phyloP scores from a whole-genome alignment of 2,113 vertebrate species.

The Cyphotilapia sp. region DNA sequence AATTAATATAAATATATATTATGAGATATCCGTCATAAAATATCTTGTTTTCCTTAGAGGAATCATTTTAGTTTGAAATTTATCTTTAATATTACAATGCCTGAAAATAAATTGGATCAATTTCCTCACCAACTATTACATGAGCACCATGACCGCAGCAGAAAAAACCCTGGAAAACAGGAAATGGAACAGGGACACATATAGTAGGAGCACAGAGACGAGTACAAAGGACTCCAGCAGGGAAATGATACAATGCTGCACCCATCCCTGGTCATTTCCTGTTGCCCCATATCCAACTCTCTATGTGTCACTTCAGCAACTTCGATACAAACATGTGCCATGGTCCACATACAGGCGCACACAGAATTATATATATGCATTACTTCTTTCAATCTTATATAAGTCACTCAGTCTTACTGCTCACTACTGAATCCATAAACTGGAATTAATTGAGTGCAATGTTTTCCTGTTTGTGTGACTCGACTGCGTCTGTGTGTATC shows the following conservation, averaged over 20 bases:
- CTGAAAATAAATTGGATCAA: neutral
- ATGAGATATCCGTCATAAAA: neutral
- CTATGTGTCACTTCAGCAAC: slow-evolving; percentile 8
- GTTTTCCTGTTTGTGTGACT: neutral
- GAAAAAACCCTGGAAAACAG: slow-evolving; percentile 21
- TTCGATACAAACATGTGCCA: neutral
- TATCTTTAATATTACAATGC: neutral
- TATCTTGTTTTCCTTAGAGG: neutral
- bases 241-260: slow-evolving; percentile 12
- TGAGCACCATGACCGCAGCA: neutral
- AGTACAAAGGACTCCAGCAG: slow-evolving; percentile 26
- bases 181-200: slow-evolving; percentile 36
- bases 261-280: slow-evolving; percentile 35
- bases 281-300: slow-evolving; percentile 4
- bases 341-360: neutral
- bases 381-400: neutral
- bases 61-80: neutral
- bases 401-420: neutral
- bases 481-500: neutral
- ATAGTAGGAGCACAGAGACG: neutral
- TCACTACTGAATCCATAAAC: neutral
- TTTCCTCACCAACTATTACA: neutral
- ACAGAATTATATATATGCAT: neutral
- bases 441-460: neutral
- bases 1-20: neutral